Evolutionary conservation across 2,888 invertebrate species (phyloP), one percentile per base, ranked within the genome.

Genomic region (Arge pagana): DNA sequence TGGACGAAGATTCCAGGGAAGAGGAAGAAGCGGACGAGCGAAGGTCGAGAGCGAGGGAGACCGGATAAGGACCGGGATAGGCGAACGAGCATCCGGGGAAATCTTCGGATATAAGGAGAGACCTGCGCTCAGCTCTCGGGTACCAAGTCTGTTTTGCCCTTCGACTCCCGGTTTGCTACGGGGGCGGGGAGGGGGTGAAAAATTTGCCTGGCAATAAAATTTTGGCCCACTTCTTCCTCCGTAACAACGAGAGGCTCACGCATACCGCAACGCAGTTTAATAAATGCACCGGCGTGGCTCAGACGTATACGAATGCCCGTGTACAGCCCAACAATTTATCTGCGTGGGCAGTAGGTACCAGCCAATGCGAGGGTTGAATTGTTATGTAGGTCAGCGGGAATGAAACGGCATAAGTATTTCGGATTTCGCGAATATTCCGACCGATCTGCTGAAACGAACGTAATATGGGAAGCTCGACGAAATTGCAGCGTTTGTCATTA

Each of bases 21-120:
- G n/a, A n/a, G n/a, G n/a, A n/a, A n/a, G n/a, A n/a, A n/a, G n/a
- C n/a, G n/a, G n/a, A n/a, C n/a, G n/a, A n/a, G n/a, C n/a, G n/a
- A n/a, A n/a, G n/a, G n/a, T n/a, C 31, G 52, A 49, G 39, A 58
- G 54, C 49, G 56, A 45, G 58, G 56, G 59, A 43, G 54, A 53
- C 43, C 43, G 36, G 40, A 41, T 15, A 24, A 50, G 42, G 52
- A 39, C 37, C 37, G 15, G 61, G 61, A 62, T 57, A 63, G 60
- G 61, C 64, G 64, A 67, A 68, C 62, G 70, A 70, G 67, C 65
- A 65, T 66, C 71, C 56, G 61, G 70, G 71, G 69, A 69, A 70
- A 69, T 70, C 67, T 66, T 64, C 57, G 57, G 62, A 68, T 68
- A 68, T 65, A 69, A 67, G 65, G 64, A 61, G n/a, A n/a, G 53